These are phyloP conservation scores for Bombus polaris DNA, from an alignment of 1,140 invertebrate species.

Conservation along the genomic window DNA sequence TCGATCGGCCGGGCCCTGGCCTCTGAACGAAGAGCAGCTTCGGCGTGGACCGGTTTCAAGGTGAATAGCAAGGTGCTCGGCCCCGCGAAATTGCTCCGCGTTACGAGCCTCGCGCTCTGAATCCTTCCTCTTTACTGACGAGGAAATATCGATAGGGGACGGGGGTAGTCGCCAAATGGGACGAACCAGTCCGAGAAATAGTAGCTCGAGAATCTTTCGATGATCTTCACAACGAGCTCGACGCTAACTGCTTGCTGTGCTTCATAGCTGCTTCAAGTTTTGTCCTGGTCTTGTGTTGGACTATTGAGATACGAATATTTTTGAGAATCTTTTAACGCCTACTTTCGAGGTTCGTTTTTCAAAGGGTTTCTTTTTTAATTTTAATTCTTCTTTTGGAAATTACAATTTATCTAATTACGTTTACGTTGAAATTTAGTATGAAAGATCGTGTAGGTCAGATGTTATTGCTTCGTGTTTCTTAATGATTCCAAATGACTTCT, in stretches of 20 bases:
- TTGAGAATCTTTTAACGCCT: too few species aligned
- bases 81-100: conserved; percentile 59
- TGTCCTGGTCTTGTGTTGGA: too few species aligned
- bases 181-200: not conserved
- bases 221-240: not conserved
- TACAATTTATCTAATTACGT: too few species aligned
- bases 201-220: not conserved
- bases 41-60: conserved; percentile 64
- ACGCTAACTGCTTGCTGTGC: not conserved
- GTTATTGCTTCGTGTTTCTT: too few species aligned
- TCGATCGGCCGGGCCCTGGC: conserved; percentile 46
- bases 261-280: too few species aligned
- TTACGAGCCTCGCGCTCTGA: conserved; percentile 41
- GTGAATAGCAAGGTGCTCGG: conserved; percentile 66
- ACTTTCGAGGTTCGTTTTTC: too few species aligned
- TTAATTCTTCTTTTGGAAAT: too few species aligned
- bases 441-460: too few species aligned
- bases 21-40: conserved; percentile 41
- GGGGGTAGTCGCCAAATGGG: conserved; percentile 17
- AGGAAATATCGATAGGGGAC: conserved; percentile 19
- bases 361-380: too few species aligned
- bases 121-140: conserved; percentile 6
- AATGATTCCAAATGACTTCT: too few species aligned
- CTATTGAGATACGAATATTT: too few species aligned
- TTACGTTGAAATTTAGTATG: too few species aligned